Conservation (phyloP, 2,113 vertebrate genomes). For the Shinisaurus crocodilurus region DNA sequence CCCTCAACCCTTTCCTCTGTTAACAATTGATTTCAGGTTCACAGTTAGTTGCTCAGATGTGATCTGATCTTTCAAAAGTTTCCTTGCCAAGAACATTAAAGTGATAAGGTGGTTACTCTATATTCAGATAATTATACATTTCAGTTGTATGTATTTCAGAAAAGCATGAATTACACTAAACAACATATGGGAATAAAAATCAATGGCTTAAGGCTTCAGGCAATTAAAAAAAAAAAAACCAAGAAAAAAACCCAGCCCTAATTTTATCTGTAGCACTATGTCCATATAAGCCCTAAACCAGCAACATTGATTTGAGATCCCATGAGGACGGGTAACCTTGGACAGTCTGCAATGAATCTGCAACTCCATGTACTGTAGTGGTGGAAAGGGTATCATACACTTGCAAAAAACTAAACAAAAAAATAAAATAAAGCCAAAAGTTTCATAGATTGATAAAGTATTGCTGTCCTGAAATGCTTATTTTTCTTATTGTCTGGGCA, state of each 20-base stretch:
- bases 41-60: not conserved
- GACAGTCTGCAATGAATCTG: not conserved
- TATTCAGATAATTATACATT: not conserved
- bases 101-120: not conserved
- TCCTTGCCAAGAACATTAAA: slow-evolving; percentile 4
- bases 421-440: not conserved
- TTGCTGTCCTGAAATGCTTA: not conserved
- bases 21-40: not conserved
- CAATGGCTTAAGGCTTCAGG: not conserved
- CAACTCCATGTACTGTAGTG: not conserved
- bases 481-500: not conserved
- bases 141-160: not conserved
- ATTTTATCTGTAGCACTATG: not conserved
- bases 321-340: not conserved
- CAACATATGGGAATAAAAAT: not conserved
- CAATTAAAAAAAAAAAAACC: not conserved
- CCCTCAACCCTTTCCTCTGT: not conserved
- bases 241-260: no score
- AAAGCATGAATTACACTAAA: not conserved
- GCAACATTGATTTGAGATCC: not conserved
- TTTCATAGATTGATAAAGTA: not conserved
- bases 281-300: not conserved
- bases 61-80: not conserved
- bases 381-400: not conserved
- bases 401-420: not conserved